Evolutionary conservation across 1,140 invertebrate species (phyloP), one percentile per base, ranked within the genome.

Genomic region (Bombus waltoni): DNA sequence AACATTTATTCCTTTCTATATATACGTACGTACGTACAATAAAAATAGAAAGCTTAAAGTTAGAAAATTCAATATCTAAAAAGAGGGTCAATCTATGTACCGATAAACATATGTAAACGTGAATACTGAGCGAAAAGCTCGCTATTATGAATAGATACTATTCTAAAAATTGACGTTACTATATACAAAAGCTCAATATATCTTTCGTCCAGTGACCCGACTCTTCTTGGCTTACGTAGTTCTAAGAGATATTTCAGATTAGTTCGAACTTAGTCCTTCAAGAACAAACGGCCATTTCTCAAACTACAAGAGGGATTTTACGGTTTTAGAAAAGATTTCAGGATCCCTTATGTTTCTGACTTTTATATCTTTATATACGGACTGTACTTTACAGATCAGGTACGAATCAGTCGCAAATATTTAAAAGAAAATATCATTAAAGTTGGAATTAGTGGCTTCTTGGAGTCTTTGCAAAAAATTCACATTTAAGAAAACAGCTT

Each of bases 141-240:
- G 53, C 44, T 44, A 77, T 83, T 83, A 53, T 83, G 28, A 62
- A 83, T 77, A 65, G 81, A 42, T 35, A n/a, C 44, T 53, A 22
- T 53, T 83, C 28, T 47, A 57, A 74, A 83, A 77, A 77, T 83
- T 77, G 81, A 83, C 44, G 62, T 62, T 35, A 32, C 28, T 40
- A 62, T 57, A 83, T 62, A 83, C 38, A 73, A 65, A 42, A 68
- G 57, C 62, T 77, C 62, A 42, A 83, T 83, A 77, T 77, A 77
- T 77, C 44, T 53, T 68, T 70, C 65, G 62, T 77, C 25, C 74
- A 68, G 11, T 57, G 74, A 70, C 28, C 74, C 25, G 62, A 44
- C 59, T 40, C 32, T 57, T 68, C 62, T n/a, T 25, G 42, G 74
- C 74, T 68, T 68, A 35, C 25, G 28, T 68, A 57, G 28, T 38